Percentiles rank a stretch among this genome's conserved stretches.
phyloP scores from a whole-genome alignment of 92 coral and sea anemone species.

The Porites evermanni region DNA sequence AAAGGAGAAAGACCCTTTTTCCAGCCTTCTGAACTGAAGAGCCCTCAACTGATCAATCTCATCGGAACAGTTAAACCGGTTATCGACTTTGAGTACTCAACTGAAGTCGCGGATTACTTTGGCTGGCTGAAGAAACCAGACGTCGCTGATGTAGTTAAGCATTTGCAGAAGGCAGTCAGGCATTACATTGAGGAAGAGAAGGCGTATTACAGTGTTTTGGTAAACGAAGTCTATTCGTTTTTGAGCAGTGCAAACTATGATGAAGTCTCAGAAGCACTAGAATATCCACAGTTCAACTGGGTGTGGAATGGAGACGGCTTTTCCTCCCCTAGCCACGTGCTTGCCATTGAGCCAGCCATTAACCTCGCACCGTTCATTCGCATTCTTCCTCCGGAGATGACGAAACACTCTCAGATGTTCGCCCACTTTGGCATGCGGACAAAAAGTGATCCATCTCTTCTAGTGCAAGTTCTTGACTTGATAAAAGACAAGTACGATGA shows the following conservation, averaged over 20 bases:
- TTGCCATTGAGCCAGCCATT: slow-evolving; percentile 31
- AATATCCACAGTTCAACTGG: not conserved
- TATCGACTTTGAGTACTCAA: slow-evolving; percentile 27
- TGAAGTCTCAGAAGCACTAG: slow-evolving; percentile 12
- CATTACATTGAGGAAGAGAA: slow-evolving; percentile 56
- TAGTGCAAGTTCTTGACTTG: slow-evolving; percentile 28
- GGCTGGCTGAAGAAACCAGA: slow-evolving; percentile 62
- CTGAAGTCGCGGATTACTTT: slow-evolving; percentile 32
- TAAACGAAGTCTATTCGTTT: slow-evolving; percentile 43
- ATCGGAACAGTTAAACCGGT: slow-evolving; percentile 61
- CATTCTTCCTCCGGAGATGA: slow-evolving; percentile 55
- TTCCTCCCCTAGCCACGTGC: slow-evolving; percentile 59
- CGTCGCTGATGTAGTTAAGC: slow-evolving; percentile 40
- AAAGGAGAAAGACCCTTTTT: slow-evolving; percentile 24
- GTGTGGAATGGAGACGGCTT: slow-evolving; percentile 78
- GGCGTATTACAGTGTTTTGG: slow-evolving; percentile 32
- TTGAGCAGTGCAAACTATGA: slow-evolving; percentile 27
- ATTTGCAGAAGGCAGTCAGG: slow-evolving; percentile 35
- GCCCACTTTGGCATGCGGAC: slow-evolving; percentile 53
- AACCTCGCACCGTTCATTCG: slow-evolving; percentile 60
- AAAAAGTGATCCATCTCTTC: slow-evolving; percentile 20
- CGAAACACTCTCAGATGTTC: slow-evolving; percentile 35
- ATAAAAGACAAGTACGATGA: slow-evolving; percentile 32
- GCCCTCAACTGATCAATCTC: slow-evolving; percentile 30
- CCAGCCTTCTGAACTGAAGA: slow-evolving; percentile 53